These are phyloP conservation scores for Nephrotoma appendiculata DNA, from an alignment of 2,888 invertebrate species.

Conservation along the genomic window DNA sequence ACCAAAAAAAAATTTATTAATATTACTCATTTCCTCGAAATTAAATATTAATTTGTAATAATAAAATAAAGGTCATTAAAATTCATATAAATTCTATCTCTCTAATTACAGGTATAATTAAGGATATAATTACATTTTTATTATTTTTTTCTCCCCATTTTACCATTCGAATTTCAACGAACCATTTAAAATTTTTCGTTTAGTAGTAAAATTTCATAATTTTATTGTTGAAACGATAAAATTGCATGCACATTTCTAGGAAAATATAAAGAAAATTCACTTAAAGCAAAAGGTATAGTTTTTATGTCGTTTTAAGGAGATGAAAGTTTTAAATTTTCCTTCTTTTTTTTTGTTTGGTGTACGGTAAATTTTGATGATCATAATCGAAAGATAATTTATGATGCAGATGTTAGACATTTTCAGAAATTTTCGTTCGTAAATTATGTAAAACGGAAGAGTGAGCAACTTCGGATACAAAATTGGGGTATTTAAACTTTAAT, in stretches of 20 bases:
- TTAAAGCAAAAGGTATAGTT: background rate
- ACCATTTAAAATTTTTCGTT: background rate
- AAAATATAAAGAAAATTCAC: background rate
- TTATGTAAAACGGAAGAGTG: background rate
- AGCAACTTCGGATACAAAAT: background rate
- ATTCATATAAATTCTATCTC: background rate
- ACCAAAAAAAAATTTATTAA: too few species aligned
- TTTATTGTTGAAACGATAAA: background rate
- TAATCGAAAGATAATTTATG: constrained; percentile 3
- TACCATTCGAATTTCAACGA: background rate
- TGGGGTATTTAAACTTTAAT: background rate
- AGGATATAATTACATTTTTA: background rate
- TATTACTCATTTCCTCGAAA: background rate
- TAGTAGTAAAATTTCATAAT: background rate
- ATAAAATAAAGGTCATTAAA: background rate
- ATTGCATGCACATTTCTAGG: background rate
- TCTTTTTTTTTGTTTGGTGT: background rate
- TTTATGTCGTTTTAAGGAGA: background rate
- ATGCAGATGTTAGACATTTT: background rate
- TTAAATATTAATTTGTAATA: background rate
- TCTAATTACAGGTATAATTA: background rate
- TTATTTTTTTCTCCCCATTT: background rate
- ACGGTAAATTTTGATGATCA: background rate
- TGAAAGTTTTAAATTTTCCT: background rate
- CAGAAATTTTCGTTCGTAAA: background rate